Evolutionary conservation across 2,113 vertebrate species (phyloP).

Genomic region (Climacteris rufus): DNA sequence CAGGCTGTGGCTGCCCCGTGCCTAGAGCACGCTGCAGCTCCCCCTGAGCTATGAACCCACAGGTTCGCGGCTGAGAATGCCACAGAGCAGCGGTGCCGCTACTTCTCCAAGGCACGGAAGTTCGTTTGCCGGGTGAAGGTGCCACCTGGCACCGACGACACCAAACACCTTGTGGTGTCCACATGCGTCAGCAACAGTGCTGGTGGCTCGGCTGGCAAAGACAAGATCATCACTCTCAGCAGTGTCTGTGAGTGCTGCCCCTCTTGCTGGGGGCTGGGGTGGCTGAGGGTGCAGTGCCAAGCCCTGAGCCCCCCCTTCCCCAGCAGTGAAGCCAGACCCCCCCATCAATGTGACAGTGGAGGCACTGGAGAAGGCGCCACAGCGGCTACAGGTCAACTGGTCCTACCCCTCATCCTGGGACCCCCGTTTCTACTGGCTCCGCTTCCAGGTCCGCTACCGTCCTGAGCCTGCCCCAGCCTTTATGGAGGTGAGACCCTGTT

Average conservation of each 20-base stretch:
- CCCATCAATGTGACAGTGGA: conserved; percentile 51
- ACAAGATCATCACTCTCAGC: not conserved
- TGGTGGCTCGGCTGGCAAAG: not conserved
- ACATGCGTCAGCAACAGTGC: conserved; percentile 19
- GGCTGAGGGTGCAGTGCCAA: accelerated
- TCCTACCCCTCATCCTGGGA: conserved; percentile 66
- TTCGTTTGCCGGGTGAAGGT: conserved; percentile 59
- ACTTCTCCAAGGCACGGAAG: not conserved
- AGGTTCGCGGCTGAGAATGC: not conserved
- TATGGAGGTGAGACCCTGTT: not conserved
- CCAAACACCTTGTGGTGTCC: conserved; percentile 16
- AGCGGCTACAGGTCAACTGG: conserved; percentile 64
- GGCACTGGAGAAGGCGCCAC: not conserved
- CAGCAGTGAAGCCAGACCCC: conserved; percentile 69
- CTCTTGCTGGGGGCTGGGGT: not conserved
- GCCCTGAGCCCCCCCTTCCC: not conserved
- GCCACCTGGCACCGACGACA: not conserved
- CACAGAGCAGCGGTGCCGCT: conserved; percentile 41
- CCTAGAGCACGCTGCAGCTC: not conserved
- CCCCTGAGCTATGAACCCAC: not conserved
- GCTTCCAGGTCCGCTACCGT: conserved; percentile 71
- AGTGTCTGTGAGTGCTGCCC: not conserved
- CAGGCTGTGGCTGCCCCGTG: not conserved
- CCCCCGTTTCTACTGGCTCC: conserved; percentile 54
- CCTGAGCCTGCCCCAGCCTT: not conserved